Conservation (phyloP, 1,140 invertebrate species). For the Zelostemma sp. region DNA sequence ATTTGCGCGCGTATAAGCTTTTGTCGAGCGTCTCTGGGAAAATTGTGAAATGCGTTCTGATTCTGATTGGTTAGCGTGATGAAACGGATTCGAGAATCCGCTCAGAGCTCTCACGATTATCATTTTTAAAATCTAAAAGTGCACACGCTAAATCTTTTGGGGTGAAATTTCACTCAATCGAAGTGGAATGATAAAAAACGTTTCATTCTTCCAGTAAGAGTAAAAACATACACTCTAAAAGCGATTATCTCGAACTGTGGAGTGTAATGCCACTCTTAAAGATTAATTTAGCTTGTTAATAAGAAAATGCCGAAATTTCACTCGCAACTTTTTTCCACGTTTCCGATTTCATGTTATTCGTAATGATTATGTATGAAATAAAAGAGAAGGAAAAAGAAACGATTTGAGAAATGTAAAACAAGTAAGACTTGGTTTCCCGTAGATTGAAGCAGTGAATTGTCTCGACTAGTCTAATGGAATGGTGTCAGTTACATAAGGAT, state of each 20-base stretch:
- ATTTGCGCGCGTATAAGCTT: conserved; percentile 44
- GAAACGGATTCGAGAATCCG: conserved; percentile 56
- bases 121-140: conserved; percentile 17
- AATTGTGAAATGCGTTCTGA: conserved; percentile 62
- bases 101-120: conserved; percentile 48
- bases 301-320: too few species aligned
- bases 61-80: conserved; percentile 52
- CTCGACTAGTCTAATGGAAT: conserved; percentile 61
- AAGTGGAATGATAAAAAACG: too few species aligned
- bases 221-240: too few species aligned
- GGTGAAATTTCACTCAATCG: too few species aligned
- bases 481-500: conserved; percentile 69
- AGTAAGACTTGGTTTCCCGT: conserved; percentile 39
- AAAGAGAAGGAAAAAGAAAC: conserved; percentile 3
- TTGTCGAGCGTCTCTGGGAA: conserved; percentile 53
- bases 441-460: conserved; percentile 56
- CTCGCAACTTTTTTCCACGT: too few species aligned
- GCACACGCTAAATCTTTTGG: too few species aligned
- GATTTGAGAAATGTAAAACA: conserved; percentile 15
- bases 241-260: too few species aligned
- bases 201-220: too few species aligned
- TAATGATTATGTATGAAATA: too few species aligned
- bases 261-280: too few species aligned
- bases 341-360: too few species aligned
- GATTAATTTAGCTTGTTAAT: too few species aligned